These are phyloP conservation scores for Bimastos eiseni DNA, from an alignment of 2,888 invertebrate species.

Conservation along the genomic window DNA sequence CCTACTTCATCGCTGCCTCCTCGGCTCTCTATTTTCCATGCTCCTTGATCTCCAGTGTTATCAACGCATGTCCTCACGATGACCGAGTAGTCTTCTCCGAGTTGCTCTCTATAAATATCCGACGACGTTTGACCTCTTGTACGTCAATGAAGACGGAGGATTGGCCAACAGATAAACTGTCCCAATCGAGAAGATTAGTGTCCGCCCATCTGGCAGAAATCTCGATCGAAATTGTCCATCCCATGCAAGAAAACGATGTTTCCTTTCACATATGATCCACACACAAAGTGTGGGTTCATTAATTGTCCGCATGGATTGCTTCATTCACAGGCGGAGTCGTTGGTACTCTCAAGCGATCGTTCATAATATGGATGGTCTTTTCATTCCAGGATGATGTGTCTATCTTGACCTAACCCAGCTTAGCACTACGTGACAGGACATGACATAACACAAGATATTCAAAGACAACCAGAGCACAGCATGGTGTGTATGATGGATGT, in stretches of 20 bases:
- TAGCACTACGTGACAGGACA: no score
- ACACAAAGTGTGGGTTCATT: neutral
- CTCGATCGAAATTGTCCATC: neutral
- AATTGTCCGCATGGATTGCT: neutral
- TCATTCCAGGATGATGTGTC: neutral
- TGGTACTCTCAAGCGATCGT: neutral
- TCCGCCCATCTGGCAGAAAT: neutral
- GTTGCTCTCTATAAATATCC: neutral
- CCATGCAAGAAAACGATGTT: neutral
- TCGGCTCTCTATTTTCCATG: neutral
- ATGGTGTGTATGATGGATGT: no score
- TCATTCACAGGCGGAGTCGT: neutral
- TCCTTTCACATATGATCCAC: neutral
- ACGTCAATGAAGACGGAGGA: neutral
- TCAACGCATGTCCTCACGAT: neutral
- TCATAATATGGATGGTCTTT: neutral
- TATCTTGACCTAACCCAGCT: no score
- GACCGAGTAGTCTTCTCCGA: neutral
- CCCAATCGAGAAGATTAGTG: neutral
- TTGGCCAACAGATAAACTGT: constrained; percentile 7
- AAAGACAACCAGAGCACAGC: no score
- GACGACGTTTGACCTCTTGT: neutral
- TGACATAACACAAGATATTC: no score
- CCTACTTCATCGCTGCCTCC: neutral
- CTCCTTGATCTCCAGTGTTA: neutral